phyloP scores from a whole-genome alignment of 1,140 invertebrate species.

The Trichonephila inaurata region DNA sequence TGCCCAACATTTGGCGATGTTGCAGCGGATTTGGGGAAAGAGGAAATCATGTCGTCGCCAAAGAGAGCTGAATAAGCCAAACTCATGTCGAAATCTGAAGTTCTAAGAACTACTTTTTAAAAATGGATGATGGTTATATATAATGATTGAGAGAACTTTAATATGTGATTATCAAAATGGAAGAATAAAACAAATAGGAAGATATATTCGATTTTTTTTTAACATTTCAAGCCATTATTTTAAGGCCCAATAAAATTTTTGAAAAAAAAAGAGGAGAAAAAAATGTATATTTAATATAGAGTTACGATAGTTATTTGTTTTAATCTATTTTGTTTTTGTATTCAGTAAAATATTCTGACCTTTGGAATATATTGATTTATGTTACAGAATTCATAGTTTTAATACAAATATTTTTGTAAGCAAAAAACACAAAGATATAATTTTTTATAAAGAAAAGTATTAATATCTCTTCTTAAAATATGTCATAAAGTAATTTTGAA shows the following conservation, averaged over 20 bases:
- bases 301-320: too few relatives aligned
- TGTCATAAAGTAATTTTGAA: too few relatives aligned
- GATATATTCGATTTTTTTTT: not conserved
- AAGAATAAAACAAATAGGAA: not conserved
- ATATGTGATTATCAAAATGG: not conserved
- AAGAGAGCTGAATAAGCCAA: not conserved
- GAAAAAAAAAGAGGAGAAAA: too few relatives aligned
- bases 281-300: too few relatives aligned
- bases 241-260: not conserved
- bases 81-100: not conserved
- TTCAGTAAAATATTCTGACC: too few relatives aligned
- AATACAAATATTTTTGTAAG: too few relatives aligned
- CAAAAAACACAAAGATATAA: too few relatives aligned
- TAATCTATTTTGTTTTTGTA: too few relatives aligned
- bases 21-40: not conserved
- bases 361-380: too few relatives aligned
- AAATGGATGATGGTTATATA: not conserved
- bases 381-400: too few relatives aligned
- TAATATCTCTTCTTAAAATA: too few relatives aligned
- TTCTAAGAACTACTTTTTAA: not conserved
- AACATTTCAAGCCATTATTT: not conserved
- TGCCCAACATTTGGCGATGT: constrained; percentile 28
- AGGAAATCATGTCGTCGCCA: not conserved
- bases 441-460: too few relatives aligned
- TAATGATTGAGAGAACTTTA: constrained; percentile 26